Conservation (phyloP, 2,888 invertebrate species). For the Eupithecia inturbata region DNA sequence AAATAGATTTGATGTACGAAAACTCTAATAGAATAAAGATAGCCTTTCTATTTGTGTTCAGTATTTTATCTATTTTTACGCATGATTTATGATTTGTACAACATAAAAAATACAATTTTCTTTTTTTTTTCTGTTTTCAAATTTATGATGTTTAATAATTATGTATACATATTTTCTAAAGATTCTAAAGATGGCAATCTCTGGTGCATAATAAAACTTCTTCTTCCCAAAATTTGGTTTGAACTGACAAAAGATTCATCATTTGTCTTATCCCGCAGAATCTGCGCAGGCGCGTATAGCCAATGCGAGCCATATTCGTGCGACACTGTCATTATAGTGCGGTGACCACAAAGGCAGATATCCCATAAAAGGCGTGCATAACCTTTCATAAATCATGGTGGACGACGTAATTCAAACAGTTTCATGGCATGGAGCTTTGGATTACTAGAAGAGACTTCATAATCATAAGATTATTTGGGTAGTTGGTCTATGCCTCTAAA, state of each 20-base stretch:
- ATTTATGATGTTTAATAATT: no score
- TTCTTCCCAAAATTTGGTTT: constrained; percentile 2
- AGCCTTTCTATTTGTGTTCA: background rate
- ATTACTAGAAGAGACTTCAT: background rate
- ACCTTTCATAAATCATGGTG: constrained; percentile 73
- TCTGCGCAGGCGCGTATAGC: constrained; percentile 20
- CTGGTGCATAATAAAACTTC: background rate
- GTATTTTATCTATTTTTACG: background rate
- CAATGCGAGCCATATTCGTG: constrained; percentile 39
- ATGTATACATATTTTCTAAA: no score
- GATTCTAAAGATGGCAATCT: constrained; percentile 8
- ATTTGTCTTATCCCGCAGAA: constrained; percentile 12
- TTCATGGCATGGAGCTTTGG: constrained; percentile 35
- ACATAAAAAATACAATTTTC: background rate
- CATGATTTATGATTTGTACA: background rate
- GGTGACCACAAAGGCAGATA: constrained; percentile 50
- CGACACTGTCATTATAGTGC: constrained; percentile 32
- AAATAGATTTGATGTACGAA: background rate
- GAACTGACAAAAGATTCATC: constrained; percentile 9
- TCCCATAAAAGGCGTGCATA: constrained; percentile 68
- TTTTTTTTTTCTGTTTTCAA: background rate
- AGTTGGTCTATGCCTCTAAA: background rate
- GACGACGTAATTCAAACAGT: constrained; percentile 57
- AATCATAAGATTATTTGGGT: no score
- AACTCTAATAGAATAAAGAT: background rate